Conservation (phyloP, 2,888 invertebrate species). For the Pimpla rufipes region DNA sequence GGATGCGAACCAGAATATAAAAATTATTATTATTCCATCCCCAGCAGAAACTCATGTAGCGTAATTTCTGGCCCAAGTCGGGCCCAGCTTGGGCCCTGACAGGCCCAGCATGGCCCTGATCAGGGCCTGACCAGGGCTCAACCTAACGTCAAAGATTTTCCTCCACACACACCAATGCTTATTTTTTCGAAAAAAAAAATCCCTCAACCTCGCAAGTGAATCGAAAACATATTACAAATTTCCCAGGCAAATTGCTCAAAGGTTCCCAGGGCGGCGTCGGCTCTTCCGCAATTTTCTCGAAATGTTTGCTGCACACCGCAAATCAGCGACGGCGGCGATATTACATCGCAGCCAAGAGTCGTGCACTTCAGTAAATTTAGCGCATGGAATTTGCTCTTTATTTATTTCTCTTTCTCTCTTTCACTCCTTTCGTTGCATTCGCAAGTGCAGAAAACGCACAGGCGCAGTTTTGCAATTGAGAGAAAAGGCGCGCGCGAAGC, state of each 20-base stretch:
- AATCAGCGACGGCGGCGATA: not conserved
- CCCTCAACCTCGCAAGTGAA: no score
- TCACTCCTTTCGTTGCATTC: no score
- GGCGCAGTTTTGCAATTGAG: slow-evolving; percentile 29
- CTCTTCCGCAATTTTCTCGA: not conserved
- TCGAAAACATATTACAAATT: not conserved
- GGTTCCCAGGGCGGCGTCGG: not conserved
- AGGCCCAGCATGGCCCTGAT: not conserved
- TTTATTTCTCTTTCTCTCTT: no score
- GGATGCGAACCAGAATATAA: no score
- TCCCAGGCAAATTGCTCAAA: not conserved
- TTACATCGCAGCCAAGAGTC: slow-evolving; percentile 16
- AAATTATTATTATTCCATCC: no score
- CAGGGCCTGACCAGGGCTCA: not conserved
- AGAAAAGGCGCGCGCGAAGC: not conserved
- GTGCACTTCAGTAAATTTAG: not conserved
- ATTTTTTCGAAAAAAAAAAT: not conserved
- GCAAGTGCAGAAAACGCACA: slow-evolving; percentile 1
- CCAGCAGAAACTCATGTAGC: no score
- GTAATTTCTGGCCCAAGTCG: no score
- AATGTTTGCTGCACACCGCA: not conserved
- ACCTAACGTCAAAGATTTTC: no score
- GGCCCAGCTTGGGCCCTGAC: no score
- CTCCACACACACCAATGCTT: not conserved
- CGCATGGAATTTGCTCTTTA: not conserved